These are phyloP conservation scores for Hetaerina titia DNA, from an alignment of 2,888 invertebrate species.

Conservation along the genomic window DNA sequence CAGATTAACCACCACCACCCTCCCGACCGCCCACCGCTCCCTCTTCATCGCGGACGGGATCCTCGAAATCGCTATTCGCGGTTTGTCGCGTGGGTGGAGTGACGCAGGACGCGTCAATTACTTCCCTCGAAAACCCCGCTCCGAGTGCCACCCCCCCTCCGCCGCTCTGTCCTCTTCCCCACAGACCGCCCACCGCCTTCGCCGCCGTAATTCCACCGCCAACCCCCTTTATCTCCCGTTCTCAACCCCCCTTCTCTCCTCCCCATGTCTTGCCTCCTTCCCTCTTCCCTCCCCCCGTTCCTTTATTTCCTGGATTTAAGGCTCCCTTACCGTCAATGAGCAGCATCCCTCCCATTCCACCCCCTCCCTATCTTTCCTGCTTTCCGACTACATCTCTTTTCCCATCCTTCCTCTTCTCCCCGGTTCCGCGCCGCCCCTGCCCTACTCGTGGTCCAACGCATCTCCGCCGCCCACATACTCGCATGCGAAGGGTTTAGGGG, in stretches of 20 bases:
- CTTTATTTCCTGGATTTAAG: neutral
- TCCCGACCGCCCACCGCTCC: neutral
- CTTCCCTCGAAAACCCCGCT: neutral
- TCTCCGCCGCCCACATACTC: neutral
- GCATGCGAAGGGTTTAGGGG: too few relatives aligned
- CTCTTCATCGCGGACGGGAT: neutral
- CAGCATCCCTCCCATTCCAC: neutral
- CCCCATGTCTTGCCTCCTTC: neutral
- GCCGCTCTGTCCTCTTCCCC: neutral
- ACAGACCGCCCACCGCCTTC: neutral
- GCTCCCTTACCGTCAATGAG: neutral
- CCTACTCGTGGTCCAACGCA: too few relatives aligned
- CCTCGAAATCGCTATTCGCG: neutral
- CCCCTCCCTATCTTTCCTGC: neutral
- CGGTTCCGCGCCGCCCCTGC: too few relatives aligned
- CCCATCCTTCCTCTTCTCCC: too few relatives aligned
- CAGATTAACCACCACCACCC: neutral
- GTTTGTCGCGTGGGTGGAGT: neutral
- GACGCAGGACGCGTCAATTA: constrained; percentile 15
- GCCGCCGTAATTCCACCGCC: neutral
- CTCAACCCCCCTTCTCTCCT: neutral
- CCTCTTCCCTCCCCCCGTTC: neutral
- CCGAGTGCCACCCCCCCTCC: neutral
- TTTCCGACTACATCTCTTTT: neutral
- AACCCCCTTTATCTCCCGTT: neutral